Base-by-base conservation (phyloP, 2,797 vertebrate species). In the Diplodus sargus region DNA sequence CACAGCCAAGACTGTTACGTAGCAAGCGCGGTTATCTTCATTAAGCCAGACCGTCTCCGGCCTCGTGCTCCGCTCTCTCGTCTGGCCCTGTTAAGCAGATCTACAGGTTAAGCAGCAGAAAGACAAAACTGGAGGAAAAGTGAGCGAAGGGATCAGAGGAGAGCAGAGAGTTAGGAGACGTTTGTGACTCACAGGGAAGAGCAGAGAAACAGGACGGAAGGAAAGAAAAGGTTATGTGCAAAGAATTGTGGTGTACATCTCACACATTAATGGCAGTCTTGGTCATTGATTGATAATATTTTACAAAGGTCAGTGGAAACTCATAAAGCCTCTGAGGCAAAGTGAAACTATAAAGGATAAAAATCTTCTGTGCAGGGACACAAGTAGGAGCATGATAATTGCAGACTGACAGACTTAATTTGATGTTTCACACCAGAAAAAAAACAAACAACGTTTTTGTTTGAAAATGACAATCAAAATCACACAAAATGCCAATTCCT, bases 51-150 rank as follows among this genome's bases (percentile, higher is more conserved):
- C 70, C 15, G 53, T 52, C 79, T 80, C 79, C 70, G 74, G 84
- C 86, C 81, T 84, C 71, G 63, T 84, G 79, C 66, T 66, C 42
- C 34, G 70, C 57, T 86, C 76, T 68, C 76, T 74, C 6, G 82
- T 90, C 87, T 87, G 83, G 74, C 56, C 39, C 75, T 42, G 77
- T 84, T 91, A 90, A 93, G 88, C 78, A 84, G 93, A 86, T 93
- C 89, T 89, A 3, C 72, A 56, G 82, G 85, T 92, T 89, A 89
- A 91, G 85, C 30, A 54, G 81, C 47, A 78, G 39, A 48, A 85
- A 85, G 85, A 74, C 15, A 23, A 82, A 87, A 84, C 48, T 62
- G 66, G 74, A 76, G 78, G 28, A 82, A 86, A 85, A 85, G 85
- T 64, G 59, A 89, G 70, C 4, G 53, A 74, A 62, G 69, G 81